phyloP scores from a whole-genome alignment of 37 sponge, comb jelly and placozoan genomes.

The Cladorhizidae sp. region DNA sequence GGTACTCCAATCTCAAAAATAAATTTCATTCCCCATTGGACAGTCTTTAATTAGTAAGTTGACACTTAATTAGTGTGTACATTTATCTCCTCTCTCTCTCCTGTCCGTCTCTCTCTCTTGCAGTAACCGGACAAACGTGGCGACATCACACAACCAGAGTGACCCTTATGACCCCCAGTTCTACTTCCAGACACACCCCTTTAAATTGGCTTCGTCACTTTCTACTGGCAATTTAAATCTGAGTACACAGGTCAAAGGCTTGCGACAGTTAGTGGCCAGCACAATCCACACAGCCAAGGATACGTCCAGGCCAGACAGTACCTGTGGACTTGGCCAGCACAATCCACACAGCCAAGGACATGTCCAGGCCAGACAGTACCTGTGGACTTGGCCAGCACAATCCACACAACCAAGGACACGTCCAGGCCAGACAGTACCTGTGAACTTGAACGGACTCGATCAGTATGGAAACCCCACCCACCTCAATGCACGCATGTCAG shows the following conservation, averaged over 20 bases:
- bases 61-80: neutral
- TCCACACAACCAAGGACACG: neutral
- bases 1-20: constrained; percentile 17
- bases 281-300: neutral
- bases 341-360: neutral
- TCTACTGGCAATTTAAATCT: neutral
- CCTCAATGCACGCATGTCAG: constrained; percentile 37
- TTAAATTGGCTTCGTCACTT: neutral
- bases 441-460: constrained; percentile 33
- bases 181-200: constrained; percentile 44
- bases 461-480: constrained; percentile 56
- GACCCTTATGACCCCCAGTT: neutral
- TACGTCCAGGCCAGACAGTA: too few relatives aligned
- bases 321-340: too few relatives aligned
- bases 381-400: too few relatives aligned
- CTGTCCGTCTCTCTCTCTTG: neutral
- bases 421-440: constrained; percentile 31
- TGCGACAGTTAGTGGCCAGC: too few relatives aligned
- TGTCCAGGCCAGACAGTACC: too few relatives aligned
- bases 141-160: neutral
- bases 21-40: constrained; percentile 37
- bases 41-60: constrained; percentile 41
- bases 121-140: constrained; percentile 15
- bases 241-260: too few relatives aligned
- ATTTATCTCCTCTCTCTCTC: neutral